Evolutionary conservation across 2,888 invertebrate genomes (phyloP).

Genomic region (Leucophenga montana): DNA sequence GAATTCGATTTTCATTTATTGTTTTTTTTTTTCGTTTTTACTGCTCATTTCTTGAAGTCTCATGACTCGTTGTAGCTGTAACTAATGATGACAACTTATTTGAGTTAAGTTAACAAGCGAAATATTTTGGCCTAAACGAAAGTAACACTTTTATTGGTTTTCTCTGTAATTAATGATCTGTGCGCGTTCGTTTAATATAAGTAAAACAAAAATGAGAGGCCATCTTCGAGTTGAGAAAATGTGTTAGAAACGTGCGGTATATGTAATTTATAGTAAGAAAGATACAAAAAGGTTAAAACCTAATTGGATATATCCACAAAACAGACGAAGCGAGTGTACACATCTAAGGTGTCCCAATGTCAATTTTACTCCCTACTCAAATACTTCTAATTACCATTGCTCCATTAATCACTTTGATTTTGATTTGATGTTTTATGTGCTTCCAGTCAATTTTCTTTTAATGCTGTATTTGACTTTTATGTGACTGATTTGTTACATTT

Average conservation of each 20-base stretch:
- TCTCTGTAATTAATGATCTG: conserved; percentile 58
- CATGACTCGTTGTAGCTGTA: conserved; percentile 40
- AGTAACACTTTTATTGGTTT: conserved; percentile 58
- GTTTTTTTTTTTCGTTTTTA: conserved; percentile 23
- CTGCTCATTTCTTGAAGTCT: conserved; percentile 11
- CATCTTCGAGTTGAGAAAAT: conserved; percentile 24
- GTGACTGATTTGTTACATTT: conserved; percentile 3
- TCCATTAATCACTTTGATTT: conserved; percentile 28
- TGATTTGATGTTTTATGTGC: not conserved
- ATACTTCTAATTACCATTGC: not conserved
- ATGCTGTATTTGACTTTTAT: conserved; percentile 44
- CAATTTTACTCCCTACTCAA: not conserved
- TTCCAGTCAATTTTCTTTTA: no score
- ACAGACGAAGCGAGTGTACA: conserved; percentile 41
- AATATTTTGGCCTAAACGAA: conserved; percentile 37
- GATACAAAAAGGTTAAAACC: conserved; percentile 23
- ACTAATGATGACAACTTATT: conserved; percentile 63
- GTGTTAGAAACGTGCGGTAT: conserved; percentile 28
- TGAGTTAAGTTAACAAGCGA: conserved; percentile 33
- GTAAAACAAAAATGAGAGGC: not conserved
- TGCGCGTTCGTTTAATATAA: not conserved
- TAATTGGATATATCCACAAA: conserved; percentile 42
- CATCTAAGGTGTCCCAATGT: conserved; percentile 25
- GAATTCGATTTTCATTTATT: conserved; percentile 14
- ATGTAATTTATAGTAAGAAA: not conserved